Evolutionary conservation across 2,888 invertebrate genomes (phyloP).

Genomic region (Trichogramma evanescens): DNA sequence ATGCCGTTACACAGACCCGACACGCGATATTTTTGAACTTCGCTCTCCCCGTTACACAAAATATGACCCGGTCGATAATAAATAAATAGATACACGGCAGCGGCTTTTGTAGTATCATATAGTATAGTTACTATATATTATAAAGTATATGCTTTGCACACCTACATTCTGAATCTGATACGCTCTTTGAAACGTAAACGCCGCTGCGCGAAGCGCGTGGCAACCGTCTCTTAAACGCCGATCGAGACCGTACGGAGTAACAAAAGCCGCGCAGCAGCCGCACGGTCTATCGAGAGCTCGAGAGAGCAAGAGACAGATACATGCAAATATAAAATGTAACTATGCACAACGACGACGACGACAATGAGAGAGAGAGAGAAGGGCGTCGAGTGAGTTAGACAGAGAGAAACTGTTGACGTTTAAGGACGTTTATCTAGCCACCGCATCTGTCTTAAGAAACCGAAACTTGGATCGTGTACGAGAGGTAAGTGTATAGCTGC

Average conservation of each 20-base stretch:
- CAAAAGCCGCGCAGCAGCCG: not conserved
- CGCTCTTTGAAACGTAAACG: not conserved
- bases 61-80: too few relatives aligned
- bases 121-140: too few relatives aligned
- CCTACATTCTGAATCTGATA: too few relatives aligned
- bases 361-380: not conserved
- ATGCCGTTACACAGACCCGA: too few relatives aligned
- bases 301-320: not conserved
- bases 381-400: not conserved
- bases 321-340: not conserved
- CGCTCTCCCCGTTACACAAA: too few relatives aligned
- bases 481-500: too few relatives aligned
- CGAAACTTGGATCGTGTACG: too few relatives aligned
- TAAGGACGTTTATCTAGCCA: conserved; percentile 1
- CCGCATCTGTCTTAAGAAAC: too few relatives aligned
- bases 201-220: not conserved
- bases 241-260: not conserved
- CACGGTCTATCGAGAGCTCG: not conserved
- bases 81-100: too few relatives aligned
- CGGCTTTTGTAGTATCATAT: too few relatives aligned
- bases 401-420: conserved; percentile 9
- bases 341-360: not conserved
- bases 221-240: not conserved
- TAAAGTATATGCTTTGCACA: too few relatives aligned
- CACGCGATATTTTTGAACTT: too few relatives aligned